Conservation (phyloP, 2,888 invertebrate genomes). For the Tetanocera ferruginea region DNA sequence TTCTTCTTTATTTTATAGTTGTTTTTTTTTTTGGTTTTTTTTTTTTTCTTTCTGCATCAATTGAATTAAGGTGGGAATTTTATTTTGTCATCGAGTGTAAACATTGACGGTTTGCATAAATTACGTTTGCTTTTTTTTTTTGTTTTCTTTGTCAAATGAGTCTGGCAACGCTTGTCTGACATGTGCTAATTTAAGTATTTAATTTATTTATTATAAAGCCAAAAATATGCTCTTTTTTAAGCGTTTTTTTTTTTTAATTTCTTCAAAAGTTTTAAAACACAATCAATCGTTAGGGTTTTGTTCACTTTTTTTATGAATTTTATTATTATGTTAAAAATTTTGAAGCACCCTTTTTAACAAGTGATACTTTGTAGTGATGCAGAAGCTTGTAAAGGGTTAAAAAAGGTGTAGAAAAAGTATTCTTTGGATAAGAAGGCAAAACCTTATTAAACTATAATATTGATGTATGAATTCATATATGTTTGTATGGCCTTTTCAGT, state of each 20-base stretch:
- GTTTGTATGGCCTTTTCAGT: no score
- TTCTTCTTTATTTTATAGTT: neutral
- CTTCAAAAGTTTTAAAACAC: neutral
- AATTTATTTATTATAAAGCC: neutral
- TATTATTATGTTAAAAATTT: no score
- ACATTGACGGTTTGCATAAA: constrained; percentile 30
- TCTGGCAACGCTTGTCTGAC: neutral
- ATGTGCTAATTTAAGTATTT: neutral
- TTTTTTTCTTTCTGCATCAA: neutral
- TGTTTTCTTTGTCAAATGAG: neutral
- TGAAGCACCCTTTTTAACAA: no score
- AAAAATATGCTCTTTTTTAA: neutral
- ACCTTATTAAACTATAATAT: no score
- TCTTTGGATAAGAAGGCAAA: no score
- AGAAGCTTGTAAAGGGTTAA: no score
- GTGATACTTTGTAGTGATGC: no score
- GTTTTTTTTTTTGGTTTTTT: neutral
- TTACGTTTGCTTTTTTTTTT: constrained; percentile 21
- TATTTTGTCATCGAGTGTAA: constrained; percentile 34
- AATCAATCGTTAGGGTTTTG: no score
- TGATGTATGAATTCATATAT: no score
- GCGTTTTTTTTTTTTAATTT: neutral
- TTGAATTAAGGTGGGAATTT: constrained; percentile 25
- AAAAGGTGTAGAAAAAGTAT: no score
- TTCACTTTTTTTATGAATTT: no score